Conservation (phyloP, 2,113 vertebrate genomes). For the Fregetta grallaria region DNA sequence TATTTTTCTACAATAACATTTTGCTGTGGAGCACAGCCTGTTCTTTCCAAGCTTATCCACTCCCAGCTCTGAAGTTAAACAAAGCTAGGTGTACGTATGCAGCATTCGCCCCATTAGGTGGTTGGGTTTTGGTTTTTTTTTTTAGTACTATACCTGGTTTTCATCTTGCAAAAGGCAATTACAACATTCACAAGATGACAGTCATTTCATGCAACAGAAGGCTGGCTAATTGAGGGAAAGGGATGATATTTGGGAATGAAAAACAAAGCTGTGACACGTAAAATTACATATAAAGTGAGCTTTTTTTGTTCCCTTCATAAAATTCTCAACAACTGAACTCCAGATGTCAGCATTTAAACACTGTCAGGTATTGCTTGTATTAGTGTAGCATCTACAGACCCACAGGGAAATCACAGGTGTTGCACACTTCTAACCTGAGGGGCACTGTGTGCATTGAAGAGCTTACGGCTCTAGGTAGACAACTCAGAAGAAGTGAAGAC, state of each 20-base stretch:
- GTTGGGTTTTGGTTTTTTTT: background rate
- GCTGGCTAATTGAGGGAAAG: background rate
- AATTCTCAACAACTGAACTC: constrained; percentile 24
- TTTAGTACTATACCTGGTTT: background rate
- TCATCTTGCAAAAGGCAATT: constrained; percentile 20
- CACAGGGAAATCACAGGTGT: background rate
- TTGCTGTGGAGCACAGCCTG: background rate
- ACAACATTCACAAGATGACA: background rate
- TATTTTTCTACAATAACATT: background rate
- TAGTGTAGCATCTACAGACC: background rate
- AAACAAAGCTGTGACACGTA: constrained; percentile 24
- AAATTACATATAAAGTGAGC: background rate
- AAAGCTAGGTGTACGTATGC: background rate
- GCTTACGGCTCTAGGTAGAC: background rate
- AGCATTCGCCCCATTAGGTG: background rate
- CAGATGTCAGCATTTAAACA: constrained; percentile 41
- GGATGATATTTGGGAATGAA: constrained; percentile 21
- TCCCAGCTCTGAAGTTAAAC: background rate
- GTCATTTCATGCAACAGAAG: constrained; percentile 6
- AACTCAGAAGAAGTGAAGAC: background rate
- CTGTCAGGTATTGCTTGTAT: background rate
- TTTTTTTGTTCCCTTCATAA: background rate
- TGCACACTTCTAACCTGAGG: background rate
- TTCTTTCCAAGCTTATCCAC: background rate
- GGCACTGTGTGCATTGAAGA: background rate